These are phyloP conservation scores for Aelia acuminata DNA, from an alignment of 2,888 invertebrate species.

Conservation along the genomic window DNA sequence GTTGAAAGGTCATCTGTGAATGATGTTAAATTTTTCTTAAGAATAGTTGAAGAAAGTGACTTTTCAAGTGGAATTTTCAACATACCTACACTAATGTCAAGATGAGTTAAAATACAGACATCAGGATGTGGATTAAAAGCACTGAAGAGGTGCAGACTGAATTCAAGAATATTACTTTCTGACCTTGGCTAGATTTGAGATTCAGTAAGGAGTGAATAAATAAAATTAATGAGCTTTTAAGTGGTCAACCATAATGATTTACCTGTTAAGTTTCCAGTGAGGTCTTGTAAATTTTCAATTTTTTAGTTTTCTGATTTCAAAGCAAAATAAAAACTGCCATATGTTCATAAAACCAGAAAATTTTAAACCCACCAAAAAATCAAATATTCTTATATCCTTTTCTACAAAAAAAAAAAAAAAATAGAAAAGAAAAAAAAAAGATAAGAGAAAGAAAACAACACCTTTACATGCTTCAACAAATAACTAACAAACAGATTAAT, in stretches of 20 bases:
- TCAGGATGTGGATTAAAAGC: not conserved
- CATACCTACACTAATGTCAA: not conserved
- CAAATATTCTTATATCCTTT: not conserved
- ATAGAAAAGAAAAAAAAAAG: not conserved
- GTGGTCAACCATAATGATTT: not conserved
- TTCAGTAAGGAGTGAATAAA: not conserved
- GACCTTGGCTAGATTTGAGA: not conserved
- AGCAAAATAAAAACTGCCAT: not conserved
- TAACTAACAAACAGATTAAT: constrained; percentile 43
- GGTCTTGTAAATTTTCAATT: not conserved
- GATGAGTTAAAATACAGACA: not conserved
- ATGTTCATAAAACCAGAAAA: not conserved
- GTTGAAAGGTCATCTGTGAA: not conserved
- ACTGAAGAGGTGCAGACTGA: not conserved
- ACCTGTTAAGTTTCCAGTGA: not conserved
- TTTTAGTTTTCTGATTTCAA: not conserved
- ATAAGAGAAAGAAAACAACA: not conserved
- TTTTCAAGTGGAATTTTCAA: not conserved
- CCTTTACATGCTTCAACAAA: constrained; percentile 43
- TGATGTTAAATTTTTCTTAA: not conserved
- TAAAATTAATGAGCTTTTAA: not conserved
- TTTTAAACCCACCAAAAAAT: not conserved
- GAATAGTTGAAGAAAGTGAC: not conserved
- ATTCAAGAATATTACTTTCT: no score
- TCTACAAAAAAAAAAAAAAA: not conserved